phyloP scores from a whole-genome alignment of 2,888 invertebrate genomes.

The Gortyna flavago region DNA sequence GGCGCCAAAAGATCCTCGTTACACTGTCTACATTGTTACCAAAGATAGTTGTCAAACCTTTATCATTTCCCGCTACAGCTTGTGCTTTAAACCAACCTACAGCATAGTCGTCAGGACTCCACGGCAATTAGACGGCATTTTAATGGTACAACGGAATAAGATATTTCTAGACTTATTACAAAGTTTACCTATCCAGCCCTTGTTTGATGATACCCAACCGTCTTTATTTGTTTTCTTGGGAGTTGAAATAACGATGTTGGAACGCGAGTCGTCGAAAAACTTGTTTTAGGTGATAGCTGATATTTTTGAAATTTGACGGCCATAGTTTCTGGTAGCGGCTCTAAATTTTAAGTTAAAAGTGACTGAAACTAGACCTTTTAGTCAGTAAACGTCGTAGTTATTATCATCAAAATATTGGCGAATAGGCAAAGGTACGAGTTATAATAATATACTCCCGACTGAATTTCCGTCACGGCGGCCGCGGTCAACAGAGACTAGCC shows the following conservation, averaged over 20 bases:
- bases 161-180: slow-evolving; percentile 62
- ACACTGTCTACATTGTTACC: neutral
- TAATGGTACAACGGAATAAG: slow-evolving; percentile 64
- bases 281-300: neutral
- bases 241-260: slow-evolving; percentile 9
- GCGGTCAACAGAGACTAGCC: neutral
- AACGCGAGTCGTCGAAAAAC: neutral
- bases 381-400: neutral
- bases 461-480: neutral
- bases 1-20: neutral
- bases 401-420: neutral
- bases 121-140: slow-evolving; percentile 68
- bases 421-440: neutral
- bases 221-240: slow-evolving; percentile 37
- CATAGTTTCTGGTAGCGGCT: neutral
- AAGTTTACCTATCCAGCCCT: slow-evolving; percentile 46
- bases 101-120: slow-evolving; percentile 53
- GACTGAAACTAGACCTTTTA: neutral
- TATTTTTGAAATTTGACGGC: neutral
- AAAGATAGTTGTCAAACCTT: neutral
- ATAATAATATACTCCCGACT: neutral
- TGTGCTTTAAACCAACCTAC: slow-evolving; percentile 13
- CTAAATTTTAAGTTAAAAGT: neutral
- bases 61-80: slow-evolving; percentile 5
- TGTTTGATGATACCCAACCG: slow-evolving; percentile 22